phyloP scores from a whole-genome alignment of 2,113 vertebrate genomes.

The Tapirus terrestris region DNA sequence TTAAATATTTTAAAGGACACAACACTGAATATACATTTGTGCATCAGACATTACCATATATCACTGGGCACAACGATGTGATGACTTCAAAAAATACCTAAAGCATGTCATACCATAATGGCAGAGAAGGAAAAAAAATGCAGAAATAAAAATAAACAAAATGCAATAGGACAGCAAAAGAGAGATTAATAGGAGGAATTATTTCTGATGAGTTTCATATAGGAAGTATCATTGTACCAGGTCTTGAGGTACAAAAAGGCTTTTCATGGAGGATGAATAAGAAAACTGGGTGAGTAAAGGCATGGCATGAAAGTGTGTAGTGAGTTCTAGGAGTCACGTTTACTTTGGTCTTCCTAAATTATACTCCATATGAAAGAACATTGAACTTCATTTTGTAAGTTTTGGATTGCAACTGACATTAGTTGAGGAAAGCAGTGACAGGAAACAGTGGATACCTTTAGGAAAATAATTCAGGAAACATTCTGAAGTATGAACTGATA shows the following conservation, averaged over 20 bases:
- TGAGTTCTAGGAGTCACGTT: neutral
- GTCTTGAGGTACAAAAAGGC: neutral
- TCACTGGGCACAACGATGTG: neutral
- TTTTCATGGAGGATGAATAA: neutral
- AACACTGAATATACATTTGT: neutral
- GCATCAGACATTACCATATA: neutral
- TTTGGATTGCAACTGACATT: neutral
- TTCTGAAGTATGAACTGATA: neutral
- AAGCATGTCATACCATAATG: neutral
- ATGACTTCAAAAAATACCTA: neutral
- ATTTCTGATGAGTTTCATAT: neutral
- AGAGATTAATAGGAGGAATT: neutral
- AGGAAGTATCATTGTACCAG: neutral
- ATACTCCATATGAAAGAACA: neutral
- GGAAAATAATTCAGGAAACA: neutral
- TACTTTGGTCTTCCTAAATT: neutral
- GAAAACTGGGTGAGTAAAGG: neutral
- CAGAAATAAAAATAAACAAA: conserved; percentile 23
- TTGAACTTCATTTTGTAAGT: neutral
- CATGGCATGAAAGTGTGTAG: neutral
- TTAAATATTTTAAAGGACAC: conserved; percentile 17
- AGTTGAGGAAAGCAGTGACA: neutral
- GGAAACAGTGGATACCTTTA: neutral
- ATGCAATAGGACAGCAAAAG: neutral
- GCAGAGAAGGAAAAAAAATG: neutral